Evolutionary conservation across 2,113 vertebrate genomes (phyloP), one percentile per base, ranked within the genome.

Genomic region (Pheucticus melanocephalus): DNA sequence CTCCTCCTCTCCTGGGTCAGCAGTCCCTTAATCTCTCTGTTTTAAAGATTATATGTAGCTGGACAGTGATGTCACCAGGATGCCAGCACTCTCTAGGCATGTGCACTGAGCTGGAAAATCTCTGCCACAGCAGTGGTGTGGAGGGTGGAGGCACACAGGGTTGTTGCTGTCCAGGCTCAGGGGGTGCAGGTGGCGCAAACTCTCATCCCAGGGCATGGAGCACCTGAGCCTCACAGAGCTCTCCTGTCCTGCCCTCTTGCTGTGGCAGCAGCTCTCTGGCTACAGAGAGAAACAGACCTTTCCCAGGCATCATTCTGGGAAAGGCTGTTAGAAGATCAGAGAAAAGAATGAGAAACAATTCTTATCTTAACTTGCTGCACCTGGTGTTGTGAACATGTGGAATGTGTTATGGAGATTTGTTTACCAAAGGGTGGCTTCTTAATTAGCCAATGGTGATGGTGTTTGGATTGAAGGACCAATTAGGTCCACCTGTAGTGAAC

Each of bases 131-230:
- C 37, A 59, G 10, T 5, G 33, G 9, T 44, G 20, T 59, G 28
- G 51, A 53, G 11, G 42, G 15, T 61, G 23, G 48, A 39, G 40
- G 30, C 30, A 57, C 21, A n/a, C 14, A 5, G 1, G 14, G 33
- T 25, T 65, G 45, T 40, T 79, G 75, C 15, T 88, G 27, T 40
- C 10, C 16, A 8, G 51, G 19, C 8, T 82, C 23, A 60, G 35
- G 25, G 1, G 0, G 6, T 20, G 16, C 24, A 18, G 50, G 28
- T 2, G 0, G 5, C n/a, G 15, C 31, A 76, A 83, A 64, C 20
- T n/a, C 16, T 86, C 19, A 31, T 27, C 27, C 17, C 10, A 11
- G 22, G 22, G n/a, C 37, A 19, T 0, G 1, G 30, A 78, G 30
- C 31, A 73, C 59, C 56, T 54, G 37, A 78, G 50, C 25, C 40